These are phyloP conservation scores for Ooceraea biroi DNA, from an alignment of 1,140 invertebrate genomes.

Conservation along the genomic window DNA sequence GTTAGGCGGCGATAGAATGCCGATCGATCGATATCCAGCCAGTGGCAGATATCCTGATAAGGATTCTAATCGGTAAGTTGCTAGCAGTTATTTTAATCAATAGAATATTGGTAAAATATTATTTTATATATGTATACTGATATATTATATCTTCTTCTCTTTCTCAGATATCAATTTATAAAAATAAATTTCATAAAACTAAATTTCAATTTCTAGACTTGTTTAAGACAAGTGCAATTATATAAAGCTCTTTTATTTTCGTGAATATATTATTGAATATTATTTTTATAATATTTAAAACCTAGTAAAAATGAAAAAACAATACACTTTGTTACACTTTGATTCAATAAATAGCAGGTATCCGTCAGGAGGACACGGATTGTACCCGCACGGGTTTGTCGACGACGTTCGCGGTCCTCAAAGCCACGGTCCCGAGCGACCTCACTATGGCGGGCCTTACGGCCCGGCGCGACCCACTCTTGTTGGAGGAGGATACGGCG, in stretches of 20 bases:
- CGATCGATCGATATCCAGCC: constrained; percentile 84
- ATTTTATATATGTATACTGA: too few relatives aligned
- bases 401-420: constrained; percentile 73
- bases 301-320: too few relatives aligned
- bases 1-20: constrained; percentile 68
- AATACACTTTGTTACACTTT: not conserved
- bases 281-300: too few relatives aligned
- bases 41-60: constrained; percentile 70
- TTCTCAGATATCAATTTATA: too few relatives aligned
- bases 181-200: too few relatives aligned
- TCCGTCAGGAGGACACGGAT: constrained; percentile 59
- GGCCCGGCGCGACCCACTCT: constrained; percentile 73
- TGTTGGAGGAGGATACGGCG: constrained; percentile 54
- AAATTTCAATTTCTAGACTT: too few relatives aligned
- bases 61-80: constrained; percentile 73
- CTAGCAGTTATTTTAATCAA: too few relatives aligned
- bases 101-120: too few relatives aligned
- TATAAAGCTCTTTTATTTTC: too few relatives aligned
- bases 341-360: constrained; percentile 65
- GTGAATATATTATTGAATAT: too few relatives aligned
- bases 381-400: constrained; percentile 63
- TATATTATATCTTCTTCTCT: too few relatives aligned
- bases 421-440: constrained; percentile 73
- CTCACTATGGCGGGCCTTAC: constrained; percentile 78
- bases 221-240: too few relatives aligned